These are phyloP conservation scores for Psammodynastes pulverulentus DNA, from an alignment of 2,113 vertebrate species.

Conservation along the genomic window DNA sequence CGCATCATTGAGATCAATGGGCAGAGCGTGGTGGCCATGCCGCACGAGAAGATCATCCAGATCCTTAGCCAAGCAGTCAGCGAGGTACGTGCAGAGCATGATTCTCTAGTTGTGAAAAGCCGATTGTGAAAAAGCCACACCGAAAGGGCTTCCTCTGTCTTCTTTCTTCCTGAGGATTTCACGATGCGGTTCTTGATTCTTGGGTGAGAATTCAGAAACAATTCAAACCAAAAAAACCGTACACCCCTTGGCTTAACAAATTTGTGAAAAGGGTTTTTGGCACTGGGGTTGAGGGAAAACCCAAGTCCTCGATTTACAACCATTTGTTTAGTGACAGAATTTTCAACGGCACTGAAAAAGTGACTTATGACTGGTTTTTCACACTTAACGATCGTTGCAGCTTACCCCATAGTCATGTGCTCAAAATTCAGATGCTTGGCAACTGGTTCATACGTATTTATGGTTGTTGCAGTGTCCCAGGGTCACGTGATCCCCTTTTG, in stretches of 20 bases:
- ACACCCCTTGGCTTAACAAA: neutral
- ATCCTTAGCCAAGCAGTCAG: slow-evolving; percentile 82
- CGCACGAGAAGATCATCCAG: slow-evolving; percentile 90
- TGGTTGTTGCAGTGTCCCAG: no score
- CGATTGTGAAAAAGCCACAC: neutral
- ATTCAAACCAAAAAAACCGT: neutral
- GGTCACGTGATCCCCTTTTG: no score
- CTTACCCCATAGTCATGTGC: no score
- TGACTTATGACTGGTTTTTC: no score
- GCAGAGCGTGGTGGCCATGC: slow-evolving; percentile 91
- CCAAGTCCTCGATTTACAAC: neutral
- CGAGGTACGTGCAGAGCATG: slow-evolving; percentile 72
- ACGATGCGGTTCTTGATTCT: neutral
- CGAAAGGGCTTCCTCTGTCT: neutral
- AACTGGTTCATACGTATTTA: no score
- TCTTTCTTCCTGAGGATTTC: neutral
- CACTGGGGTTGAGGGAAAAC: neutral
- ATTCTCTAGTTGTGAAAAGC: neutral
- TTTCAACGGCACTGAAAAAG: neutral
- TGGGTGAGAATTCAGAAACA: neutral
- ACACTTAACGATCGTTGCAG: no score
- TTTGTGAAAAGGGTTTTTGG: neutral
- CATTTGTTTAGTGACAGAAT: neutral
- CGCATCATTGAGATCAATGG: slow-evolving; percentile 97
- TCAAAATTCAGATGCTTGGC: no score